Percentiles rank a stretch among this genome's conserved stretches.
Conservation (phyloP, 2,113 vertebrate genomes). For the Riparia riparia region DNA sequence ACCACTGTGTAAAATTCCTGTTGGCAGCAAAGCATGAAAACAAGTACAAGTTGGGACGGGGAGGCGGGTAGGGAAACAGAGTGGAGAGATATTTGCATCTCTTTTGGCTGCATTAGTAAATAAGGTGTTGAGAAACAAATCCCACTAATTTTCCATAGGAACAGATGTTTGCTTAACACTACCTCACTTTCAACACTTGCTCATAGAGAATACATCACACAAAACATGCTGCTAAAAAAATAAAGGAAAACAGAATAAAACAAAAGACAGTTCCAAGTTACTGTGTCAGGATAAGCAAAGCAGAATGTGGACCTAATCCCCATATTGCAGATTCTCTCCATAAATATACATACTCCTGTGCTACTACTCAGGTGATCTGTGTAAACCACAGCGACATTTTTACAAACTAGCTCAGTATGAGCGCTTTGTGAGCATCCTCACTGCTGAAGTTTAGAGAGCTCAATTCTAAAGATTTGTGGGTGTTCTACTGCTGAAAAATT, state of each 20-base stretch:
- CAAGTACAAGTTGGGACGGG: not conserved
- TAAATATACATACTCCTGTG: fast-evolving
- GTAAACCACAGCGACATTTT: not conserved
- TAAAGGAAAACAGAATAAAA: not conserved
- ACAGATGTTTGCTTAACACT: not conserved
- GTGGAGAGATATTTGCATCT: not conserved
- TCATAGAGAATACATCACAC: not conserved
- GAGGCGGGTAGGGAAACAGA: fast-evolving
- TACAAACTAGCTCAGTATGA: not conserved
- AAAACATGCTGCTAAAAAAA: not conserved
- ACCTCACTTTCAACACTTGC: not conserved
- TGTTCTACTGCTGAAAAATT: not conserved
- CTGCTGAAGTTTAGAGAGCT: not conserved
- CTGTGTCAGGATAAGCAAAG: not conserved
- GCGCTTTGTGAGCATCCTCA: not conserved
- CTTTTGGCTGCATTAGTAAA: not conserved
- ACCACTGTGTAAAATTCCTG: not conserved
- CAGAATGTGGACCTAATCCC: not conserved
- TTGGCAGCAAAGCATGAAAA: not conserved
- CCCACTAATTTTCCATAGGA: slow-evolving; percentile 4
- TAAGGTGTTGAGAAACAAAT: not conserved
- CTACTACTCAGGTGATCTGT: no score
- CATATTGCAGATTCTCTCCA: not conserved
- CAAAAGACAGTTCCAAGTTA: not conserved
- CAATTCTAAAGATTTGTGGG: not conserved